A percentile compares a stretch with the other conserved stretches of the same genome.
Evolutionary conservation across 2,888 invertebrate genomes (phyloP).

Genomic region (Lithophane semibrunnea): DNA sequence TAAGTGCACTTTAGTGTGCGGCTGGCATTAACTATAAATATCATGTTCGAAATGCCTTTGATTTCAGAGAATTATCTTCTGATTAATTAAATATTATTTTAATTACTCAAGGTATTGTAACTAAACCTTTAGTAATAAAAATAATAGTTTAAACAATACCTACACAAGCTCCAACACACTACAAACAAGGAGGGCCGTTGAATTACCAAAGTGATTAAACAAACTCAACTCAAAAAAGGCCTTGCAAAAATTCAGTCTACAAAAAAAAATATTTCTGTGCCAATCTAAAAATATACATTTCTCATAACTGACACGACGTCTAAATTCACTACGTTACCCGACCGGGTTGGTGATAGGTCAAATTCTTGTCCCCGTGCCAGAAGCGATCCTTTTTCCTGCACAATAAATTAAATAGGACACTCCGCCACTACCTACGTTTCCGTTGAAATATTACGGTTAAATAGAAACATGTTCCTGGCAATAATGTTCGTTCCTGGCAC

Average conservation of each 20-base stretch:
- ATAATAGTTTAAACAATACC: neutral
- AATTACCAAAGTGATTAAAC: neutral
- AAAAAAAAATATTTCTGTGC: neutral
- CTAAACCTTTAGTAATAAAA: no score
- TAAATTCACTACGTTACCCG: conserved; percentile 29
- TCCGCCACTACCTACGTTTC: conserved; percentile 5
- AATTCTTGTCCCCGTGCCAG: conserved; percentile 26
- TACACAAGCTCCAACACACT: no score
- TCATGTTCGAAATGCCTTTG: conserved; percentile 20
- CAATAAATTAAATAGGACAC: conserved; percentile 49
- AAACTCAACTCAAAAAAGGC: neutral
- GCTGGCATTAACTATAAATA: conserved; percentile 35
- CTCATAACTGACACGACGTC: conserved; percentile 23
- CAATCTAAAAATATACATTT: conserved; percentile 16
- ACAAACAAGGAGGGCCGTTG: no score
- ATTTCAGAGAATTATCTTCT: neutral
- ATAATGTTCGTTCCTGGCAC: conserved; percentile 37
- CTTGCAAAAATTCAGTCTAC: neutral
- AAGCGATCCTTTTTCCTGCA: conserved; percentile 30
- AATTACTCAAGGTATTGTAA: no score
- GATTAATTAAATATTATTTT: neutral
- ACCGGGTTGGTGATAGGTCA: conserved; percentile 23
- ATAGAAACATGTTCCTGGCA: conserved; percentile 12
- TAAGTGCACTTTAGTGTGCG: conserved; percentile 17
- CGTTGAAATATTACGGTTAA: conserved; percentile 24